Evolutionary conservation across 2,888 invertebrate species (phyloP).

Genomic region (Neoitamus cyanurus): DNA sequence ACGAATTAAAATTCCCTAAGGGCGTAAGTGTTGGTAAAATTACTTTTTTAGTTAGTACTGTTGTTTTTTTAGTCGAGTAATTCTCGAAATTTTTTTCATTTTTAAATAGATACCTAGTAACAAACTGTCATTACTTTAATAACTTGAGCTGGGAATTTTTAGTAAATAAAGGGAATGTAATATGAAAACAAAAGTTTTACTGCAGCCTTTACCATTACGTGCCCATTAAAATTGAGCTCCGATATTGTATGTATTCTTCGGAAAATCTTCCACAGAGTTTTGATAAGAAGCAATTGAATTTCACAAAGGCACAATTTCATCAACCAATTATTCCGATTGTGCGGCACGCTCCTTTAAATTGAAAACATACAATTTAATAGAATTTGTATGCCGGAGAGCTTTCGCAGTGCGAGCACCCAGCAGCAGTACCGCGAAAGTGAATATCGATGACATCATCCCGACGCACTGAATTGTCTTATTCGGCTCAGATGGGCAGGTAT

Average conservation of each 20-base stretch:
- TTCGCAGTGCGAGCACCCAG: too few species aligned
- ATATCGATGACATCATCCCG: conserved; percentile 45
- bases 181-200: neutral
- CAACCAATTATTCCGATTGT: neutral
- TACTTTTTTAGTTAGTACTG: too few species aligned
- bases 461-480: neutral
- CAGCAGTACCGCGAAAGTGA: conserved; percentile 48
- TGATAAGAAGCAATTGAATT: neutral
- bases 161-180: too few species aligned
- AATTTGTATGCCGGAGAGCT: conserved; percentile 12
- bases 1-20: neutral
- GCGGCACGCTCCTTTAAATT: neutral
- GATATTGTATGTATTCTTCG: too few species aligned
- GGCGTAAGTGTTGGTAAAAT: too few species aligned
- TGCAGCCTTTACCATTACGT: too few species aligned
- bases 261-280: neutral
- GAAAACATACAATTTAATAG: neutral
- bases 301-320: neutral
- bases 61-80: neutral
- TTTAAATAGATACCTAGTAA: too few species aligned
- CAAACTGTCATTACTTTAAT: too few species aligned
- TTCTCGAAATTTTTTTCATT: too few species aligned
- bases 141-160: too few species aligned
- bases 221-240: too few species aligned
- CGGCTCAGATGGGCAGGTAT: neutral